These are phyloP conservation scores for Eugnorisma glareosa DNA, from an alignment of 2,888 invertebrate genomes.

Conservation along the genomic window DNA sequence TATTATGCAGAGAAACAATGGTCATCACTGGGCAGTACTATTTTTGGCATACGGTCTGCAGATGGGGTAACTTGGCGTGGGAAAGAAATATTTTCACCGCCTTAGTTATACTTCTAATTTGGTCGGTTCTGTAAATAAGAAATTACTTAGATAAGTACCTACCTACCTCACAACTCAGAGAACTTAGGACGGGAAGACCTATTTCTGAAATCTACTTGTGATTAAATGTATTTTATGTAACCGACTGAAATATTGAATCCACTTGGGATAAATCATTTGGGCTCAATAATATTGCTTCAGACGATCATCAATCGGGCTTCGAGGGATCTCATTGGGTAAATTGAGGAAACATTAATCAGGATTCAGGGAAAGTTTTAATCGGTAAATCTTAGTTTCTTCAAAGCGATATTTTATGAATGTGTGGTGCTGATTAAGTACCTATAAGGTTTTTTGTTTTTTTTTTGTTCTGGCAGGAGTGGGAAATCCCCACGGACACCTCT, in stretches of 20 bases:
- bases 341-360: conserved; percentile 34
- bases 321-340: conserved; percentile 11
- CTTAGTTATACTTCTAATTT: conserved; percentile 62
- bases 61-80: conserved; percentile 84
- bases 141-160: background rate
- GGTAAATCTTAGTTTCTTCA: background rate
- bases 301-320: conserved; percentile 7
- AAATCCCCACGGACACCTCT: too few relatives aligned
- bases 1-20: conserved; percentile 89
- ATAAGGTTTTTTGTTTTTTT: too few relatives aligned
- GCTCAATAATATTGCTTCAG: conserved; percentile 34
- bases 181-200: background rate
- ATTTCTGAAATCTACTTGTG: background rate
- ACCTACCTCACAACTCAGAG: background rate
- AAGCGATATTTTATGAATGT: background rate
- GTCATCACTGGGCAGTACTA: conserved; percentile 83
- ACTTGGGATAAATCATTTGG: conserved; percentile 15
- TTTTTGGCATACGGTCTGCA: conserved; percentile 87
- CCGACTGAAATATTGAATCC: background rate
- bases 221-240: background rate
- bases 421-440: background rate
- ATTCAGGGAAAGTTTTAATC: background rate
- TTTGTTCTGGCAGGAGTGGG: too few relatives aligned
- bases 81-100: conserved; percentile 77
- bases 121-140: conserved; percentile 29